phyloP scores from a whole-genome alignment of 2,797 vertebrate genomes.

The Gallinago solitaria region DNA sequence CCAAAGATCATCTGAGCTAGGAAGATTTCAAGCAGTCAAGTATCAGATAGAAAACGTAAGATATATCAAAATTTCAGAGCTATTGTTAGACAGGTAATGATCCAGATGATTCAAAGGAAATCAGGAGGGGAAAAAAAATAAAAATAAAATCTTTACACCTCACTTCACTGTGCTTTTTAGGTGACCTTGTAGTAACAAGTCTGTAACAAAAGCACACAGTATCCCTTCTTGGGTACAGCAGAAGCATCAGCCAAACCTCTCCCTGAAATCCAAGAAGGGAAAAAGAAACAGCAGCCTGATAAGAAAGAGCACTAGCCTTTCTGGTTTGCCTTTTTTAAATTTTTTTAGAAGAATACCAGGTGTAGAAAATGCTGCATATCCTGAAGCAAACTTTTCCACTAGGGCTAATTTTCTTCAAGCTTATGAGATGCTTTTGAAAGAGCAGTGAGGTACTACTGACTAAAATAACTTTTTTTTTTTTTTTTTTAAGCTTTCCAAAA shows the following conservation, averaged over 20 bases:
- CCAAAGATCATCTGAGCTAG: background rate
- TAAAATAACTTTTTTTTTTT: too few species aligned
- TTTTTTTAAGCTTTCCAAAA: background rate
- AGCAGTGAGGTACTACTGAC: background rate
- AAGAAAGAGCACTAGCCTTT: background rate
- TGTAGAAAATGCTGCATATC: background rate
- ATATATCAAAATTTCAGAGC: background rate
- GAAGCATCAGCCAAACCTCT: fast-evolving
- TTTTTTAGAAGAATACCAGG: background rate
- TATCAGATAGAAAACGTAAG: background rate
- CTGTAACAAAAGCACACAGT: background rate
- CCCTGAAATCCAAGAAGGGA: background rate
- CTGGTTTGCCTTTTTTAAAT: background rate
- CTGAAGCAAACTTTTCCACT: background rate
- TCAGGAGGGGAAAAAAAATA: background rate
- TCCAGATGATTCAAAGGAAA: background rate
- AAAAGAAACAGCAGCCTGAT: background rate
- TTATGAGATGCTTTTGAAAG: background rate
- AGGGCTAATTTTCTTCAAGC: background rate
- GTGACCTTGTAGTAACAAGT: background rate
- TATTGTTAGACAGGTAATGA: background rate
- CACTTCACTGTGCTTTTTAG: background rate
- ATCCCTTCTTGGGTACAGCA: background rate
- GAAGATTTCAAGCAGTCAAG: background rate
- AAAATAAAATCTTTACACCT: background rate